Base-by-base conservation (phyloP, 2,113 vertebrate genomes). In the Tiliqua scincoides region DNA sequence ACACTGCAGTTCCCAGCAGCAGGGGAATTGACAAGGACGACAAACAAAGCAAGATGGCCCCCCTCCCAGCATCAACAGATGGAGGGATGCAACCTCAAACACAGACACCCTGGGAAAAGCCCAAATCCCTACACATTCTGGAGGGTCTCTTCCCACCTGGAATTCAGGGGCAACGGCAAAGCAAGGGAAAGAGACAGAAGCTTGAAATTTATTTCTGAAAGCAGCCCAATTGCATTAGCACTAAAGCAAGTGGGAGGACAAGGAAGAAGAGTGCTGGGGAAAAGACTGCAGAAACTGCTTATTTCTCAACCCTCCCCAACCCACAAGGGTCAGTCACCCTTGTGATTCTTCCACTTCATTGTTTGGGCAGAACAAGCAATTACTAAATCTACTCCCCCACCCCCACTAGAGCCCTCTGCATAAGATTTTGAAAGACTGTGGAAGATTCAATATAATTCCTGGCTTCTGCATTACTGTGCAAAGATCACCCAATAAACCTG, bases 71-170 rank as follows among this genome's bases (percentile, higher is more conserved):
- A 74, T 54, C 78, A 30, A 86, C 40, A 74, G 68, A 74, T 74
- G 68, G 70, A 86, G 78, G 70, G 78, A 86, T 27, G 23, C 52
- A 78, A 86, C 61, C 78, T 81, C 78, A 86, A 77, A 86, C 78
- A 81, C 73, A 86, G 85, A 86, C 85, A 86, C 78, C 59, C 68
- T 63, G 57, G 54, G 78, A 81, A 86, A 86, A 86, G 85, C 59
- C 70, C 68, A 30, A 71, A 52, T 63, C 70, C 70, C 15, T 40
- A n/a, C 78, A 73, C 85, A 86, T 86, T 86, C 85, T 86, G 78
- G 85, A 32, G 43, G 40, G 30, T 37, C 70, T 65, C 85, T 54
- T 70, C 75, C 62, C 77, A 57, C 43, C n/a, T 65, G 85, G 85
- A 86, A 86, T 86, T 86, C 78, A 86, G 48, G 70, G 75, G 30